Evolutionary conservation across 35 echinoderm and acorn worm species (phyloP), one percentile per base, ranked within the genome.

Genomic region (Amphiura filiformis): DNA sequence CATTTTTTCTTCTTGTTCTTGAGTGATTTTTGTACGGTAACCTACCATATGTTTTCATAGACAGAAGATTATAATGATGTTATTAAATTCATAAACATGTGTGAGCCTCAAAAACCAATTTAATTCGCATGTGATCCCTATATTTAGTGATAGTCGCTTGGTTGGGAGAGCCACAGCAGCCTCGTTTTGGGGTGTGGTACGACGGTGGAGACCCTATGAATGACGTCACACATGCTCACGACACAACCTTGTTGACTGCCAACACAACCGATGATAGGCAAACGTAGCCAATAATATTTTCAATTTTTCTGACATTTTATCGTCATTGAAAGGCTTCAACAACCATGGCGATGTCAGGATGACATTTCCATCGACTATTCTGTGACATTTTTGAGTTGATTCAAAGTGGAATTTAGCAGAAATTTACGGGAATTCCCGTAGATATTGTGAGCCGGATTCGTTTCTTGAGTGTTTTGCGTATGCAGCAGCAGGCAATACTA

Each of bases 211-310:
- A 47, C 41, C 41, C 41, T 9, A 9, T 47, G 5, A 47, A 47
- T 47, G 41, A 47, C 41, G 41, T 17, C 4, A 4, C 5, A 4
- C 4, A 47, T 4, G 17, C 4, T 47, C 41, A 47, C 17, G 17
- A 70, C 61, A 70, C 61, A 70, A 70, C 61, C 61, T 70, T 70
- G 61, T 70, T 70, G 61, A 70, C 61, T 70, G 61, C 61, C 9
- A 70, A 70, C 61, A 70, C 61, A 70, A 70, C 1, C 61, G 61
- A 70, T 9, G 61, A 26, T 11, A 2, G 61, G 26, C 15, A 70
- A 70, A 18, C 61, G 28, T 70, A n/a, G 28, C 3, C 61, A n/a
- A 18, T 5, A 70, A 70, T 70, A 70, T 70, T 26, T 70, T n/a
- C 61, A 70, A 23, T 11, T 26, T 70, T 70, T n/a, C 4, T 70